These are phyloP conservation scores for Patella ulyssiponensis DNA, from an alignment of 2,888 invertebrate species.

Conservation along the genomic window DNA sequence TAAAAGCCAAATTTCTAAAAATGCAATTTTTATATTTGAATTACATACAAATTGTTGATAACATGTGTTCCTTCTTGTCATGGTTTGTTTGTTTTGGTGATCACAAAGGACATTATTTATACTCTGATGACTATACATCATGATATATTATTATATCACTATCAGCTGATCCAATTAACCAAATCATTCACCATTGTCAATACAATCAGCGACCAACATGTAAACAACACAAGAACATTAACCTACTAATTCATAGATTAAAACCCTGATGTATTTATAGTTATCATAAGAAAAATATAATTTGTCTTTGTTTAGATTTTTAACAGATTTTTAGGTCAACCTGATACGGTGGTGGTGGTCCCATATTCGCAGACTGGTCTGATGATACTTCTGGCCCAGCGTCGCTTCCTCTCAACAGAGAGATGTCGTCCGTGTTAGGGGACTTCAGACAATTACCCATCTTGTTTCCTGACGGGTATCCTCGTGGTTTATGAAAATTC, in stretches of 20 bases:
- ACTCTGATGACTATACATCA: neutral
- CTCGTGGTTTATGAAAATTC: conserved; percentile 14
- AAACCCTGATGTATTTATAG: neutral
- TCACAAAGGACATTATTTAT: no score
- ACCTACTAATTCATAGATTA: neutral
- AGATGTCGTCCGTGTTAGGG: conserved; percentile 72
- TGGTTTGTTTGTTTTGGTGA: no score
- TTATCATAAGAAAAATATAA: neutral
- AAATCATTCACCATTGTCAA: neutral
- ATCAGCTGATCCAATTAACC: neutral
- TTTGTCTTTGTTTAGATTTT: neutral
- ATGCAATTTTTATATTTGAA: no score
- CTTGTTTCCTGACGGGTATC: neutral
- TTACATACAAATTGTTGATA: no score
- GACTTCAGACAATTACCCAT: conserved; percentile 74
- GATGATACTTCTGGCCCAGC: conserved; percentile 56
- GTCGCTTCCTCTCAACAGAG: conserved; percentile 70
- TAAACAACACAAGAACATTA: neutral
- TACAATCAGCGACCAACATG: neutral
- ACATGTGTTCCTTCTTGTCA: no score
- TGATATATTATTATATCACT: neutral
- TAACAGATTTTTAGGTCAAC: conserved; percentile 36
- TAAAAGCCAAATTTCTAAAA: no score
- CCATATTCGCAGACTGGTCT: conserved; percentile 55
- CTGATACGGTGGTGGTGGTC: conserved; percentile 73